A percentile compares a stretch with the other conserved stretches of the same genome.
These are phyloP conservation scores for Tetranychus piercei DNA, from an alignment of 2,888 invertebrate genomes.

Conservation along the genomic window DNA sequence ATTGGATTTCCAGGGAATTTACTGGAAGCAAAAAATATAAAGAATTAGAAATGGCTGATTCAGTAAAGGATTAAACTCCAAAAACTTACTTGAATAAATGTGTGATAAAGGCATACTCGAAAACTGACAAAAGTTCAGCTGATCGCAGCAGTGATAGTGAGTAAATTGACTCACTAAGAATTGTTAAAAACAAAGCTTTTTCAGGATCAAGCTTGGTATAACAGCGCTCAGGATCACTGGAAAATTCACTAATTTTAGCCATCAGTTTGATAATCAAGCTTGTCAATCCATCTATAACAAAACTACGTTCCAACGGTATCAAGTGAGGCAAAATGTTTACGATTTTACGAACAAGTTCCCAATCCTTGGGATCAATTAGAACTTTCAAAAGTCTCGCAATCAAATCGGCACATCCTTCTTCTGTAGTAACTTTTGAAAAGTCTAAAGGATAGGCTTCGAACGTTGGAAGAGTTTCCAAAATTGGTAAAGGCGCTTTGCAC, in stretches of 20 bases:
- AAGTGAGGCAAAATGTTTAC: constrained; percentile 1
- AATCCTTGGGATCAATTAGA: background rate
- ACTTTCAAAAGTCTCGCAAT: background rate
- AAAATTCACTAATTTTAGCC: background rate
- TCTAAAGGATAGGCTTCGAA: constrained; percentile 2
- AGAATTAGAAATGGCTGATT: background rate
- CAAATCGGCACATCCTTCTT: background rate
- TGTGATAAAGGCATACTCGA: background rate
- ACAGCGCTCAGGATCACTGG: background rate
- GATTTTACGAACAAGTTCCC: background rate
- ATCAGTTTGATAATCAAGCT: background rate
- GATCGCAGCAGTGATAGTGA: background rate
- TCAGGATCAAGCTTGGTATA: background rate
- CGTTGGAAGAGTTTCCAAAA: background rate
- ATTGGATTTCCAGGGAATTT: background rate
- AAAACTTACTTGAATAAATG: background rate
- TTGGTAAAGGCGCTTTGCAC: background rate
- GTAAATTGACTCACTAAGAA: background rate
- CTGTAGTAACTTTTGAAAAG: background rate
- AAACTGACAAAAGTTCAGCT: background rate
- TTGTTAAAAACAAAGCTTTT: background rate
- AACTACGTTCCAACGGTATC: background rate
- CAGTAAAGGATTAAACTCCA: background rate
- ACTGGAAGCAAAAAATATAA: background rate
- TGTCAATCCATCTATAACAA: background rate